Base-by-base conservation (phyloP, 30 jellyfish, hydroid and myxozoan genomes). In the Aurelia sp. region DNA sequence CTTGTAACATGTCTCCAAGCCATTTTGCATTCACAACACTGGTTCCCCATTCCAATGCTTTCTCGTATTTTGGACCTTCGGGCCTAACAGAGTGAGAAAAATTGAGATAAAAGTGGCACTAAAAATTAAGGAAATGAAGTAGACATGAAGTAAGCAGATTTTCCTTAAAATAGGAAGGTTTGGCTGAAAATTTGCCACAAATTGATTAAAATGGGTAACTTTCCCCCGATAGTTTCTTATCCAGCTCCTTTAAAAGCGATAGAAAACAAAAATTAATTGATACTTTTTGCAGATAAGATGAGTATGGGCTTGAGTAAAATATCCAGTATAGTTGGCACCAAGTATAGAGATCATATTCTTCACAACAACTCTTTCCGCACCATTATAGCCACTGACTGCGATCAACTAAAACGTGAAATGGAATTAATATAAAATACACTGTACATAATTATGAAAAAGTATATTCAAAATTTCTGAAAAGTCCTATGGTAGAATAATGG, bases 1-100 rank as follows among this genome's bases (percentile, higher is more conserved):
- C 84, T 87, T 90, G 98, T 21, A 96, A 47, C 96, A 96, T 96
- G 69, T 96, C 99, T 19, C 98, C 96, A 15, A 96, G 96, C 99
- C 99, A 96, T 72, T 57, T 87, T 22, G 98, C 97, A 76, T 92
- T 96, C 31, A 87, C 91, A 27, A 96, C 82, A 20, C 85, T 91
- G 40, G 88, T 76, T 12, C 97, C 98, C 99, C 99, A 96, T 68
- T 90, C 95, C 38, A 81, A 18, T 17, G 99, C 98, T 55, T 81
- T 86, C 74, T 81, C 91, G 90, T 85, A 91, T 69, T 96, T 96
- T 20, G 73, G 96, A 13, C 99, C 99, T 35, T 81, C 84, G 9
- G 97, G 84, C 66, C 99, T 96, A 61, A 72, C 18, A 47, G 55
- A 8, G 15, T 0, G 55, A 44, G 16, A 27, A 27, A 27, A 27